Conservation (phyloP, 2,888 invertebrate species). For the Hyalella azteca region DNA sequence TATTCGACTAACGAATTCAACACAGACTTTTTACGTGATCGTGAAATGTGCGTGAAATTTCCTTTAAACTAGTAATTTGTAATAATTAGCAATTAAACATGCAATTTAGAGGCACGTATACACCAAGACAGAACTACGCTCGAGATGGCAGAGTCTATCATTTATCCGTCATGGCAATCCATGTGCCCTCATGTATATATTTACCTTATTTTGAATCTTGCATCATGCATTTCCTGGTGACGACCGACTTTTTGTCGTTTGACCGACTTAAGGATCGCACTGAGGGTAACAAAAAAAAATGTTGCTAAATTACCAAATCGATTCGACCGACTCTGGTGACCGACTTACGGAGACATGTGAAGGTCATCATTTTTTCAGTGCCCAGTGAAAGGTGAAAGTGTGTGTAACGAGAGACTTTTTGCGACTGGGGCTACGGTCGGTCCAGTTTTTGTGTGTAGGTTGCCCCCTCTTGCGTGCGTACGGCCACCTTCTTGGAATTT, state of each 20-base stretch:
- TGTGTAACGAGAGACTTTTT: conserved; percentile 14
- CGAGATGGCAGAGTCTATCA: no score
- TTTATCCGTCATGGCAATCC: no score
- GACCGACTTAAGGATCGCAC: neutral
- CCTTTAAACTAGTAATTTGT: no score
- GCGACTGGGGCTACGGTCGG: neutral
- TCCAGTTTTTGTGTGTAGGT: neutral
- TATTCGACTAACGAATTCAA: no score
- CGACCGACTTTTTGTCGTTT: neutral
- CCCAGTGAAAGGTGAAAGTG: conserved; percentile 30
- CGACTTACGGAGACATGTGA: conserved; percentile 19
- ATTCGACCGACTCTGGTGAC: conserved; percentile 28
- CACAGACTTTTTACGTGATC: no score
- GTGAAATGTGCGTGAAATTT: no score
- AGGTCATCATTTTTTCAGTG: conserved; percentile 26
- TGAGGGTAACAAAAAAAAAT: neutral
- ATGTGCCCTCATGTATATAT: no score
- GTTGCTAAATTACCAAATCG: neutral
- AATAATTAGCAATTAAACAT: no score
- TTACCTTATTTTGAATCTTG: neutral
- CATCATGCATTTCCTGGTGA: neutral
- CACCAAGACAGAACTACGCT: no score
- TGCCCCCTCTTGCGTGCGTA: neutral
- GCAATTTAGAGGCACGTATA: no score
- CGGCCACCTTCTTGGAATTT: no score